These are phyloP conservation scores for Epirrhoe tristata DNA, from an alignment of 2,888 invertebrate species.

Conservation along the genomic window DNA sequence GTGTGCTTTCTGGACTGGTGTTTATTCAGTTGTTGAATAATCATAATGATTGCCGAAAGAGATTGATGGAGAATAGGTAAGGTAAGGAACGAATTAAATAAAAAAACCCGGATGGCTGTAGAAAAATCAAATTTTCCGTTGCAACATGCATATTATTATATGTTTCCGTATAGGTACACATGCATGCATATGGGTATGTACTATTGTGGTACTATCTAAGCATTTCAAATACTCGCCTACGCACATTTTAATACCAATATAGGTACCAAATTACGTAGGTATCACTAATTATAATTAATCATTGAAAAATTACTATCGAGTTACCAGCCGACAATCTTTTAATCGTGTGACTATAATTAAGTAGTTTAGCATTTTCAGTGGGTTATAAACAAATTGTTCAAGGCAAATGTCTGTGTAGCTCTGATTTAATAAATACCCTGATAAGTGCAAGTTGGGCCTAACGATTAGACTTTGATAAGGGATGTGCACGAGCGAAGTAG, in stretches of 20 bases:
- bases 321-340: constrained; percentile 12
- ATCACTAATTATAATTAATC: not conserved
- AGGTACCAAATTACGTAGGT: not conserved
- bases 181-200: no score
- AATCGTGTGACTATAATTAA: not conserved
- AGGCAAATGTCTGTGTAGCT: constrained; percentile 3
- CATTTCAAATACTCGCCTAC: not conserved
- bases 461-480: constrained; percentile 20
- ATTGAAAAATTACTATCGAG: constrained; percentile 10
- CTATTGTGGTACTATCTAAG: no score
- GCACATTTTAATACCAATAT: not conserved
- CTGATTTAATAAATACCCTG: not conserved
- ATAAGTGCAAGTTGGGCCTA: not conserved
- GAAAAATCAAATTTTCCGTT: no score
- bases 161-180: no score
- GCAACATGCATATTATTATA: no score
- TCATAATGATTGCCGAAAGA: no score
- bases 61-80: no score
- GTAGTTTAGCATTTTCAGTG: not conserved
- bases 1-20: not conserved
- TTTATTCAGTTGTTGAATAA: not conserved
- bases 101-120: no score
- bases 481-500: constrained; percentile 13
- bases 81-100: no score
- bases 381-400: not conserved